Evolutionary conservation across 2,888 invertebrate genomes (phyloP).

Genomic region (Xanthia icteritia): DNA sequence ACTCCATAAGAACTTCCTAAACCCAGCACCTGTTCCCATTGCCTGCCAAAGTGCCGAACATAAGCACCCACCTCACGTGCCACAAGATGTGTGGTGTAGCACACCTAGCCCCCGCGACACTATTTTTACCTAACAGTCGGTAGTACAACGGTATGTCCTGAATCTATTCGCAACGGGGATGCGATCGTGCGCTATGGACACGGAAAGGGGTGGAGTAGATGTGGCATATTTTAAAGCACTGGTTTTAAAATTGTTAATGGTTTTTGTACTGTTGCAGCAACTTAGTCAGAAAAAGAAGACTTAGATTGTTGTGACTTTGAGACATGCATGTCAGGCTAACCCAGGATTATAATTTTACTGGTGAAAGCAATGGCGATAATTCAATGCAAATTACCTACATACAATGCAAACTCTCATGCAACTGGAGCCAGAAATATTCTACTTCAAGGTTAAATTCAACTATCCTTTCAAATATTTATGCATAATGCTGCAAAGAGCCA

Average conservation of each 20-base stretch:
- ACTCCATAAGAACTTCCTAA: slow-evolving; percentile 5
- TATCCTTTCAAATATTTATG: background rate
- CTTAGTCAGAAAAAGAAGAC: background rate
- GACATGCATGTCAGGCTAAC: background rate
- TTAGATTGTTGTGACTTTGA: background rate
- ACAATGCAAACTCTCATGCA: background rate
- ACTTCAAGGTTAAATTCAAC: too few relatives aligned
- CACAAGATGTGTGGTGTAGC: slow-evolving; percentile 60
- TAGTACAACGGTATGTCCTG: slow-evolving; percentile 67
- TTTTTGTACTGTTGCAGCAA: background rate
- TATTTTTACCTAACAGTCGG: slow-evolving; percentile 67
- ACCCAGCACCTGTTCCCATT: slow-evolving; percentile 33
- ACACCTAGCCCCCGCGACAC: slow-evolving; percentile 63
- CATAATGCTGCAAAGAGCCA: background rate
- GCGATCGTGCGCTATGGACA: slow-evolving; percentile 60
- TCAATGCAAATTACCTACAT: too few relatives aligned
- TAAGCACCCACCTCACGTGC: slow-evolving; percentile 53
- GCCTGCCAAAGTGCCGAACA: slow-evolving; percentile 5
- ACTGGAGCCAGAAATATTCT: background rate
- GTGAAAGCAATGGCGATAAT: background rate
- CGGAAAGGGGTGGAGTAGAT: slow-evolving; percentile 23
- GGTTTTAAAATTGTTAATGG: background rate
- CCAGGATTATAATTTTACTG: background rate
- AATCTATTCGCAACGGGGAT: slow-evolving; percentile 69
- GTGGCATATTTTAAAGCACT: slow-evolving; percentile 14